phyloP scores from a whole-genome alignment of 2,888 invertebrate species.

The Ceramica pisi region DNA sequence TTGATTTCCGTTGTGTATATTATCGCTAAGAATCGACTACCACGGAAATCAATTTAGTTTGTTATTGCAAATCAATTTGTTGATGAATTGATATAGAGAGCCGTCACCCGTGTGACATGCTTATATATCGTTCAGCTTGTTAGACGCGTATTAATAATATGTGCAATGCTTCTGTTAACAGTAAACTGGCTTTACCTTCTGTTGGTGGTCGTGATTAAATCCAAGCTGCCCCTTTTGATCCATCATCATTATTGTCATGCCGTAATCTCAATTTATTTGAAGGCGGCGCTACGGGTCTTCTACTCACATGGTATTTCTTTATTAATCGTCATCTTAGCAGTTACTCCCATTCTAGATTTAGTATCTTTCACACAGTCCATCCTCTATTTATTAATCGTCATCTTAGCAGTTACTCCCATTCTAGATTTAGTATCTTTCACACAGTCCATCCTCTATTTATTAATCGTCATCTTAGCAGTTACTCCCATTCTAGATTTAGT shows the following conservation, averaged over 20 bases:
- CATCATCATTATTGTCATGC: not conserved
- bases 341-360: too few relatives aligned
- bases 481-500: too few relatives aligned
- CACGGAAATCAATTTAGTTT: constrained; percentile 31
- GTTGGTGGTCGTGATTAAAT: not conserved
- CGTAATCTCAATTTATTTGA: not conserved
- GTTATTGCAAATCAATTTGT: constrained; percentile 44
- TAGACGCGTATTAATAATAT: not conserved
- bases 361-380: too few relatives aligned
- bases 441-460: too few relatives aligned
- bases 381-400: too few relatives aligned
- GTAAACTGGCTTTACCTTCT: not conserved
- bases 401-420: too few relatives aligned
- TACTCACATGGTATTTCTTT: not conserved
- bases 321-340: too few relatives aligned
- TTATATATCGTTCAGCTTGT: constrained; percentile 9
- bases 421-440: too few relatives aligned
- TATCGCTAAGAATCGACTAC: constrained; percentile 42
- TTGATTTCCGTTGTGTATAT: constrained; percentile 52
- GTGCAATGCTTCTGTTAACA: not conserved
- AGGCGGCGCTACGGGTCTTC: not conserved
- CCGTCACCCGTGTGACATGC: not conserved
- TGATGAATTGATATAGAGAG: constrained; percentile 13
- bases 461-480: too few relatives aligned
- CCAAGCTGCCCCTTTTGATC: not conserved